Conservation (phyloP, 2,888 invertebrate genomes). For the Meta bourneti region DNA sequence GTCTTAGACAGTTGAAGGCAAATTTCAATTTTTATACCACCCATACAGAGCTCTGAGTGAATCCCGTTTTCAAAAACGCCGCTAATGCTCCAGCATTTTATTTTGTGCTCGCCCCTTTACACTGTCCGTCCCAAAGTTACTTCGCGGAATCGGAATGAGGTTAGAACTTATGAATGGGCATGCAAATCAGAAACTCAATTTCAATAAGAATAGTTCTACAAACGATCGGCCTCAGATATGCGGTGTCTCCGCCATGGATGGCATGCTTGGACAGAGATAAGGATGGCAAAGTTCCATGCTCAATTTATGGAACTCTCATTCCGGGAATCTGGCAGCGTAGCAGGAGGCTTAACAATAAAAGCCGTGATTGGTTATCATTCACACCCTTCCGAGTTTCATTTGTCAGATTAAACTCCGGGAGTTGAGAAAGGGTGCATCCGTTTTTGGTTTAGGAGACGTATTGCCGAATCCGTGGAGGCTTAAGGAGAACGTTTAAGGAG, state of each 20-base stretch:
- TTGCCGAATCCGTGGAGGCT: not conserved
- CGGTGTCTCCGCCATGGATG: conserved; percentile 22
- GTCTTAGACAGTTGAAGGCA: no score
- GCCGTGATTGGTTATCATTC: conserved; percentile 56
- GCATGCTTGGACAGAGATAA: conserved; percentile 42
- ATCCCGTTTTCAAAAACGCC: no score
- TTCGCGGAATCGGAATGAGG: conserved; percentile 45
- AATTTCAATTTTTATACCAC: no score
- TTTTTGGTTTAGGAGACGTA: not conserved
- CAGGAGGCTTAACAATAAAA: conserved; percentile 40
- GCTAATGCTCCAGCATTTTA: conserved; percentile 1
- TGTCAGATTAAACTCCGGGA: conserved; percentile 33
- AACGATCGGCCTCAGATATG: conserved; percentile 45
- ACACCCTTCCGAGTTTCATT: conserved; percentile 39
- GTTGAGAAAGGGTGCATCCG: not conserved
- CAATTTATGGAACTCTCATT: conserved; percentile 63
- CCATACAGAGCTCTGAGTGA: no score
- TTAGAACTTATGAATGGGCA: conserved; percentile 54
- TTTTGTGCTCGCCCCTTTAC: conserved; percentile 26
- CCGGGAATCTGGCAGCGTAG: conserved; percentile 5
- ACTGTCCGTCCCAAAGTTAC: not conserved
- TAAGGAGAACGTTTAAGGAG: no score
- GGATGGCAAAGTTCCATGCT: conserved; percentile 44
- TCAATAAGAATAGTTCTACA: conserved; percentile 62
- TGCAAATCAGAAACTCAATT: conserved; percentile 64